Evolutionary conservation across 2,113 vertebrate species (phyloP).

Genomic region (Miniopterus natalensis): DNA sequence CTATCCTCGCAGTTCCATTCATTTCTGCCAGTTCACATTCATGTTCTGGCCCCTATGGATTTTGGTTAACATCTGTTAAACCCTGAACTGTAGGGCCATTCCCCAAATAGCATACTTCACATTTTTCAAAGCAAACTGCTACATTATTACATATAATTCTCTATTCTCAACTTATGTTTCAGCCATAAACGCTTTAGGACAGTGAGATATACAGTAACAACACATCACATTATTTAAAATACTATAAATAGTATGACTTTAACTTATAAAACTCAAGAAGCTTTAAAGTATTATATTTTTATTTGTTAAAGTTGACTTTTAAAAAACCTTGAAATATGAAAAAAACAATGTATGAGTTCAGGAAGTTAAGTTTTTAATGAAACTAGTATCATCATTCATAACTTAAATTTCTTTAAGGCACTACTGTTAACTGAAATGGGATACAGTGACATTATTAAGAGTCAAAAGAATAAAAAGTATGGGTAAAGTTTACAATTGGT

Average conservation of each 20-base stretch:
- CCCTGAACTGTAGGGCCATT: neutral
- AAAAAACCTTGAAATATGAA: conserved; percentile 42
- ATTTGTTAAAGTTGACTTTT: conserved; percentile 53
- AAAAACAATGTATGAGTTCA: conserved; percentile 19
- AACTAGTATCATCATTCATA: neutral
- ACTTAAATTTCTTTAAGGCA: conserved; percentile 11
- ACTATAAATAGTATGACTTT: neutral
- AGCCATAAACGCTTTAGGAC: neutral
- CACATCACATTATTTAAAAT: neutral
- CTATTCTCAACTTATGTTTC: neutral
- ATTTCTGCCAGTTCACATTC: conserved; percentile 6
- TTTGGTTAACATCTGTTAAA: conserved; percentile 65
- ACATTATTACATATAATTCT: neutral
- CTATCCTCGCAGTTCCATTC: neutral
- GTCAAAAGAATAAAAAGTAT: neutral
- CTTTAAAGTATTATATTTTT: conserved; percentile 34
- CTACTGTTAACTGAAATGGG: neutral
- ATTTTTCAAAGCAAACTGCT: conserved; percentile 38
- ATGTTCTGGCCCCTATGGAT: neutral
- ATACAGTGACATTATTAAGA: neutral
- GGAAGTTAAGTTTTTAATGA: conserved; percentile 52
- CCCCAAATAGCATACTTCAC: neutral
- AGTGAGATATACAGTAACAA: neutral
- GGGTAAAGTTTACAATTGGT: neutral
- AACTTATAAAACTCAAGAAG: neutral